Evolutionary conservation across 2,797 vertebrate species (phyloP).

Genomic region (Agapornis canus): DNA sequence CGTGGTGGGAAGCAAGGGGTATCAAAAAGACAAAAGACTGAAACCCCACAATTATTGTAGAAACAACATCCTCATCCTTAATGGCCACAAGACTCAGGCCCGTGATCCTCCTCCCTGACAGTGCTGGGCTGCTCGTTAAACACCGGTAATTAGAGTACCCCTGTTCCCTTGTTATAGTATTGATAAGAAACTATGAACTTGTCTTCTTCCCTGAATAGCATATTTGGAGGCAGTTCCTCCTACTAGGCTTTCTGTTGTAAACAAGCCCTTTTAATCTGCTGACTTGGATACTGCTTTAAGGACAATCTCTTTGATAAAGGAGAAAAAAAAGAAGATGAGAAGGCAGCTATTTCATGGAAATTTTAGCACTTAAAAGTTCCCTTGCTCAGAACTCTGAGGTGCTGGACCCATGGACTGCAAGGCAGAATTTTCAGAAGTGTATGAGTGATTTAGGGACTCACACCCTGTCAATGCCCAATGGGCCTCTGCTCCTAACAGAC

Average conservation of each 20-base stretch:
- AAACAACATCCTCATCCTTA: background rate
- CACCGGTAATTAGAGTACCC: background rate
- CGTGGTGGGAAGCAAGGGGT: background rate
- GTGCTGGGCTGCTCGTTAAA: background rate
- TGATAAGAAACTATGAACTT: background rate
- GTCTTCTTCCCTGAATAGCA: background rate
- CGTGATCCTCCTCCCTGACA: background rate
- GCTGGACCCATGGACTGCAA: background rate
- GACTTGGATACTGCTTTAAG: background rate
- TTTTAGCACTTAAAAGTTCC: background rate
- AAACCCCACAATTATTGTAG: background rate
- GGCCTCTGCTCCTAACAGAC: background rate
- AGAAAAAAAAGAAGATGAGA: background rate
- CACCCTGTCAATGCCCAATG: background rate
- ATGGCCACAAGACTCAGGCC: background rate
- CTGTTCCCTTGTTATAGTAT: background rate
- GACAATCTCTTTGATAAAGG: background rate
- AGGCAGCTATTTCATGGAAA: background rate
- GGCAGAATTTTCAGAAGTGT: background rate
- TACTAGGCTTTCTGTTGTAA: background rate
- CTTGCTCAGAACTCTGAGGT: background rate
- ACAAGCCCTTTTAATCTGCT: background rate
- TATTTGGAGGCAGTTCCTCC: background rate
- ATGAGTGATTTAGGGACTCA: background rate
- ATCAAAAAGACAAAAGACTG: background rate